Conservation (phyloP, 2,888 invertebrate genomes). For the Agrilus cyanescens region DNA sequence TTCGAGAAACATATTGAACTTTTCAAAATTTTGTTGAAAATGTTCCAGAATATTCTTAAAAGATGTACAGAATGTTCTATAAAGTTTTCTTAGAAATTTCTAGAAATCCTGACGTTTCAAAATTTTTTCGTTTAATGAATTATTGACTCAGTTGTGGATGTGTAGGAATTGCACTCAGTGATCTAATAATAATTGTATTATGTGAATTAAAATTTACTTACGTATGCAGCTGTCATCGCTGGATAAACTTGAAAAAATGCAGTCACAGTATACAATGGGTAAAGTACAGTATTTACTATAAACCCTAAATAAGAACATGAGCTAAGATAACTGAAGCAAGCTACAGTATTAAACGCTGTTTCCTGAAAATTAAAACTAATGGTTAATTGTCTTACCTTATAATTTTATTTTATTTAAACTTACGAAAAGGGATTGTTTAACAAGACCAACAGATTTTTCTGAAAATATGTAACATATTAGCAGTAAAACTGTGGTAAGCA, state of each 20-base stretch:
- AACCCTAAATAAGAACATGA: slow-evolving; percentile 72
- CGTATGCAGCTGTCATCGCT: slow-evolving; percentile 80
- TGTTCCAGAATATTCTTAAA: too few relatives aligned
- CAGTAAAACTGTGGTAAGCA: slow-evolving; percentile 63
- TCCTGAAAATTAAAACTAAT: slow-evolving; percentile 48
- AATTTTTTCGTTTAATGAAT: too few relatives aligned
- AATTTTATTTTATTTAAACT: slow-evolving; percentile 33
- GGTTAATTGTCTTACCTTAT: neutral
- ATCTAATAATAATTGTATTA: neutral
- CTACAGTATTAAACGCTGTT: slow-evolving; percentile 63
- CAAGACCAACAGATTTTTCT: slow-evolving; percentile 59
- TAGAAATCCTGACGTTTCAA: too few relatives aligned
- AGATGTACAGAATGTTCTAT: too few relatives aligned
- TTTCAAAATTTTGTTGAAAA: too few relatives aligned
- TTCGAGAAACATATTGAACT: too few relatives aligned
- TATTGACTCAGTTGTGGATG: too few relatives aligned
- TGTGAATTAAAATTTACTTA: slow-evolving; percentile 41
- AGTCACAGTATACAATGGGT: slow-evolving; percentile 59
- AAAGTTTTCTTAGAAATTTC: too few relatives aligned
- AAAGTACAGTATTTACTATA: slow-evolving; percentile 63
- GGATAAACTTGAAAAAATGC: slow-evolving; percentile 75
- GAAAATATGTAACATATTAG: slow-evolving; percentile 70
- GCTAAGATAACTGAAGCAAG: slow-evolving; percentile 66
- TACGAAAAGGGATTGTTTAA: slow-evolving; percentile 75
- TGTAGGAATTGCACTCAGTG: too few relatives aligned